A percentile compares a stretch with the other conserved stretches of the same genome.
Evolutionary conservation across 2,113 vertebrate genomes (phyloP).

Genomic region (Mus spicilegus): DNA sequence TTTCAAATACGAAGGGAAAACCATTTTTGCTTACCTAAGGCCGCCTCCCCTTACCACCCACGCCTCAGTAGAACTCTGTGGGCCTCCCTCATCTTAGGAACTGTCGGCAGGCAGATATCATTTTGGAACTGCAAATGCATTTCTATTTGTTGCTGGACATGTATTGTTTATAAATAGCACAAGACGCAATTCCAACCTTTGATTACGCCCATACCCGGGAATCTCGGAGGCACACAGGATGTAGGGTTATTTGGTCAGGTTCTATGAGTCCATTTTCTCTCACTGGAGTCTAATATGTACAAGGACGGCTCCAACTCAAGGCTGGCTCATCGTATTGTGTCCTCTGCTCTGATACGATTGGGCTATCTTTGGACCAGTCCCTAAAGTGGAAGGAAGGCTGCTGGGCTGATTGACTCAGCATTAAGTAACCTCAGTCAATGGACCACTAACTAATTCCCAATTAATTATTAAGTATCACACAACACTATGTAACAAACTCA

Average conservation of each 20-base stretch:
- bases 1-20: not conserved
- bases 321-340: not conserved
- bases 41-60: not conserved
- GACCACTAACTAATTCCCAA: not conserved
- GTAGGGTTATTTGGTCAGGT: not conserved
- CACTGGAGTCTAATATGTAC: not conserved
- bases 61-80: not conserved
- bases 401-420: not conserved
- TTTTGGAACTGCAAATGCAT: constrained; percentile 29
- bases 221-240: not conserved
- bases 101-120: not conserved
- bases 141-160: not conserved
- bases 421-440: not conserved
- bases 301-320: not conserved
- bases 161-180: constrained; percentile 6
- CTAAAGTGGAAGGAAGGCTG: not conserved
- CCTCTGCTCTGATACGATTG: not conserved
- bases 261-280: not conserved
- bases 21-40: not conserved
- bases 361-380: not conserved
- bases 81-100: not conserved
- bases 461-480: not conserved
- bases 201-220: not conserved
- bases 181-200: constrained; percentile 19
- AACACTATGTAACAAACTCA: not conserved